These are phyloP conservation scores for Brachyrhaphis roseni DNA, from an alignment of 2,797 vertebrate genomes.

Conservation along the genomic window DNA sequence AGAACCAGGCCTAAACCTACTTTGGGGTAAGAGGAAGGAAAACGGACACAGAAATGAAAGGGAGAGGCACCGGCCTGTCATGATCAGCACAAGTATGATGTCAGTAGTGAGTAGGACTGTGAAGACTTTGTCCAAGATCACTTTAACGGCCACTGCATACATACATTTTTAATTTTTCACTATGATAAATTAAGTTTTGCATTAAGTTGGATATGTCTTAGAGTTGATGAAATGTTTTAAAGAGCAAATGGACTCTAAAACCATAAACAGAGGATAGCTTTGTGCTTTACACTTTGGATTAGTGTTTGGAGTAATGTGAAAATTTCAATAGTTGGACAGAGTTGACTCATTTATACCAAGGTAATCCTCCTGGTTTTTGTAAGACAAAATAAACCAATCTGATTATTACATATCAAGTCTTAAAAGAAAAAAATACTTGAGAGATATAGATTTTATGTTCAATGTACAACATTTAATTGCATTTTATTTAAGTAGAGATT, in stretches of 20 bases:
- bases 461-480: neutral
- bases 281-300: neutral
- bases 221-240: neutral
- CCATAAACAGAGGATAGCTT: neutral
- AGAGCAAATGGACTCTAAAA: neutral
- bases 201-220: neutral
- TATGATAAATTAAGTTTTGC: neutral
- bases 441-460: neutral
- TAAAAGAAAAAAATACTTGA: neutral
- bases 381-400: neutral
- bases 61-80: neutral
- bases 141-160: neutral
- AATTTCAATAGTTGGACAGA: neutral
- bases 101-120: neutral
- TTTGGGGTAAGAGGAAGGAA: neutral
- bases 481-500: too few relatives aligned
- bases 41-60: neutral
- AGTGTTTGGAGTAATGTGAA: neutral
- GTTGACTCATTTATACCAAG: neutral
- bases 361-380: neutral
- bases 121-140: neutral
- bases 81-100: neutral
- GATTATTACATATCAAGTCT: neutral
- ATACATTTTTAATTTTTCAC: neutral
- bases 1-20: neutral